Evolutionary conservation across 2,888 invertebrate genomes (phyloP).

Genomic region (Andrena minutula): DNA sequence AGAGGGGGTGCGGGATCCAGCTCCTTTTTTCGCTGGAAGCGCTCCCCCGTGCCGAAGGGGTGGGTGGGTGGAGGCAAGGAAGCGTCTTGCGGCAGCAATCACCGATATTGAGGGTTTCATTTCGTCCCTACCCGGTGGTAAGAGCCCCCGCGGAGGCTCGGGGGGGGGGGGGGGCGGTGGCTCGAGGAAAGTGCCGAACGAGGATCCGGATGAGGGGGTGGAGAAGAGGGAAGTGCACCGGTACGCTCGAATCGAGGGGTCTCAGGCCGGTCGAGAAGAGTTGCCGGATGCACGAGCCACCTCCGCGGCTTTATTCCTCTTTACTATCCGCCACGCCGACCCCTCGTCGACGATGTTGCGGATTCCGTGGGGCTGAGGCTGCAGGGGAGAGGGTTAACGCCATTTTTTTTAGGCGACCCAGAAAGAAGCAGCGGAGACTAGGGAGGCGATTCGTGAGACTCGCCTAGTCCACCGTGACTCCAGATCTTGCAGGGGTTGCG

Average conservation of each 20-base stretch:
- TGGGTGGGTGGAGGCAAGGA: slow-evolving; percentile 63
- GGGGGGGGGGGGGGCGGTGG: slow-evolving; percentile 39
- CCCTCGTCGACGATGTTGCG: slow-evolving; percentile 53
- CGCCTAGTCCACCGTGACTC: neutral
- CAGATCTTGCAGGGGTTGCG: neutral
- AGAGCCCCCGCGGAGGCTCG: slow-evolving; percentile 46
- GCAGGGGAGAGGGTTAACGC: slow-evolving; percentile 2
- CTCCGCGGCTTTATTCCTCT: slow-evolving; percentile 62
- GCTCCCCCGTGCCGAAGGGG: slow-evolving; percentile 41
- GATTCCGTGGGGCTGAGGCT: slow-evolving; percentile 14
- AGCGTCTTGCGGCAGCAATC: slow-evolving; percentile 84
- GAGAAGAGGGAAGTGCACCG: slow-evolving; percentile 49
- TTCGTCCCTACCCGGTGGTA: slow-evolving; percentile 78
- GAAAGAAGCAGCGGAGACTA: neutral
- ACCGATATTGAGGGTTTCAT: slow-evolving; percentile 85
- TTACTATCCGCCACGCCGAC: slow-evolving; percentile 41
- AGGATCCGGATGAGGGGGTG: slow-evolving; percentile 21
- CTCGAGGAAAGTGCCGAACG: slow-evolving; percentile 56
- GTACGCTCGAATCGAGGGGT: slow-evolving; percentile 50
- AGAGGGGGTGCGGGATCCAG: slow-evolving; percentile 35
- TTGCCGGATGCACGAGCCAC: slow-evolving; percentile 63
- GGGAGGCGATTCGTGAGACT: neutral
- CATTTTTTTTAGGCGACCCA: slow-evolving; percentile 26
- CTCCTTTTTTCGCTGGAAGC: slow-evolving; percentile 78
- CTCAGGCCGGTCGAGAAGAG: slow-evolving; percentile 45